These are phyloP conservation scores for Vollenhovia emeryi DNA, from an alignment of 1,140 invertebrate genomes.

Conservation along the genomic window DNA sequence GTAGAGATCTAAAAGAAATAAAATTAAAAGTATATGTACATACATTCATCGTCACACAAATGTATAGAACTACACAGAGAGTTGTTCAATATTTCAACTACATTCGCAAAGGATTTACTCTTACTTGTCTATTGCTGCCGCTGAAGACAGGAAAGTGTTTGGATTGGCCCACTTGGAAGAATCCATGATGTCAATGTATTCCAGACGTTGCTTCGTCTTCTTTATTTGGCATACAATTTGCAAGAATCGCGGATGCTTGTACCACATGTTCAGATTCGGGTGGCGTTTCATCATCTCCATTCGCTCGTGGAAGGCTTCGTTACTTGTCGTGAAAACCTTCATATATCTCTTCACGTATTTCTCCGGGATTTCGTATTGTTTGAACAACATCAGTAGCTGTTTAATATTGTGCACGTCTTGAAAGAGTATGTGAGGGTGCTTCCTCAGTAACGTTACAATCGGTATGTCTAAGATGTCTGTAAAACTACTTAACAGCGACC, in stretches of 20 bases:
- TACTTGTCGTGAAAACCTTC: constrained; percentile 83
- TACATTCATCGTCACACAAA: constrained; percentile 2
- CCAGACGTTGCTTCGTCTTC: constrained; percentile 82
- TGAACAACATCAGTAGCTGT: constrained; percentile 83
- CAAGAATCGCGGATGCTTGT: constrained; percentile 85
- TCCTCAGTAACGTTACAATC: constrained; percentile 62
- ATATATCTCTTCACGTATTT: constrained; percentile 81
- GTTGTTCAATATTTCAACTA: background rate
- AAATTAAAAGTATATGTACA: constrained; percentile 24
- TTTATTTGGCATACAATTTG: constrained; percentile 84
- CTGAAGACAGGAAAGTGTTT: constrained; percentile 81
- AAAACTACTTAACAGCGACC: background rate
- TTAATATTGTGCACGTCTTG: constrained; percentile 79
- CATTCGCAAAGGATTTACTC: background rate
- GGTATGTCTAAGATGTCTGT: background rate
- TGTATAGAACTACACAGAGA: background rate
- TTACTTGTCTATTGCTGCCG: constrained; percentile 79
- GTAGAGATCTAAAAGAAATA: constrained; percentile 64
- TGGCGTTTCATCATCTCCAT: constrained; percentile 81
- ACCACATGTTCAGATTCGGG: constrained; percentile 84
- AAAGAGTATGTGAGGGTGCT: constrained; percentile 84
- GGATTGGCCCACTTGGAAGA: constrained; percentile 84
- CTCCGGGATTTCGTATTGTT: constrained; percentile 83
- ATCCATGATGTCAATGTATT: constrained; percentile 80
- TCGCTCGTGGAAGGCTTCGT: constrained; percentile 82